These are phyloP conservation scores for Fabriciana adippe DNA, from an alignment of 2,888 invertebrate genomes.

Conservation along the genomic window DNA sequence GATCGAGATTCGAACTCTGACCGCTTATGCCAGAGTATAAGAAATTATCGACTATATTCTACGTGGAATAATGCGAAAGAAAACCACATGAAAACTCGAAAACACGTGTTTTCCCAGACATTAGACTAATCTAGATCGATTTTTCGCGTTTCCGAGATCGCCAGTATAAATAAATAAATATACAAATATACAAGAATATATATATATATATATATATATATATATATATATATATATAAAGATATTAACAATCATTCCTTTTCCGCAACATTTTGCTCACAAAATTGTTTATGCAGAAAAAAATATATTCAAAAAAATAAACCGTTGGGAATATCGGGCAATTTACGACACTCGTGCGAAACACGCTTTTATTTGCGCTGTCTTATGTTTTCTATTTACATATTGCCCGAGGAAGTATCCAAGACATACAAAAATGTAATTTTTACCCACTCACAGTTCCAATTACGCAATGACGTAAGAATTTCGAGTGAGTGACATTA, in stretches of 20 bases:
- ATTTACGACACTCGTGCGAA: conserved; percentile 18
- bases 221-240: not conserved
- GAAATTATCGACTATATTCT: no score
- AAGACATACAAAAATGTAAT: conserved; percentile 30
- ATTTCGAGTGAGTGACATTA: conserved; percentile 6
- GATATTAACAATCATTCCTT: not conserved
- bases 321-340: conserved; percentile 16
- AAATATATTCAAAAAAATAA: conserved; percentile 13
- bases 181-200: no score
- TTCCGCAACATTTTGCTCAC: not conserved
- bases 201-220: no score
- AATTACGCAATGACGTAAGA: conserved; percentile 20
- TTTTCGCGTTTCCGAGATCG: no score
- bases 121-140: no score
- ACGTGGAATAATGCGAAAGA: no score
- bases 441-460: conserved; percentile 29
- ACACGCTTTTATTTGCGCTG: conserved; percentile 23
- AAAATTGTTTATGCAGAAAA: conserved; percentile 4
- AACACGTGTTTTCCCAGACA: no score
- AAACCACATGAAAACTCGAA: no score
- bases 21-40: no score
- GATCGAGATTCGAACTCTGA: no score
- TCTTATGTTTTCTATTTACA: conserved; percentile 34
- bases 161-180: no score
- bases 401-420: conserved; percentile 28